phyloP scores from a whole-genome alignment of 2,888 invertebrate genomes.

The Dolichomitus sp. region DNA sequence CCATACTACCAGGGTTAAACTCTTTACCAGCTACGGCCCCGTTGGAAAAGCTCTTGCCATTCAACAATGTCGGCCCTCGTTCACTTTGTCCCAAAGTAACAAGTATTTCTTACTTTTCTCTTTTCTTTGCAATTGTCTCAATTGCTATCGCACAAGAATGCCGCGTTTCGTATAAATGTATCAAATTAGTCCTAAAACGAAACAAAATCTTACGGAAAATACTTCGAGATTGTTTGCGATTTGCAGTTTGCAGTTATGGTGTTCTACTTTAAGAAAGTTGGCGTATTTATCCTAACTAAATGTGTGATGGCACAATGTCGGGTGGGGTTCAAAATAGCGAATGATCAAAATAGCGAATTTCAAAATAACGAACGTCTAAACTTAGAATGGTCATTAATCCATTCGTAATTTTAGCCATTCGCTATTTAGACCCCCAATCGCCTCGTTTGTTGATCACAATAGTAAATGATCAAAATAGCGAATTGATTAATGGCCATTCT shows the following conservation, averaged over 20 bases:
- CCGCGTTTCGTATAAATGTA: not conserved
- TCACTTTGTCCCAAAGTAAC: not conserved
- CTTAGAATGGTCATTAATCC: too few species aligned
- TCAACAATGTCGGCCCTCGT: slow-evolving; percentile 25
- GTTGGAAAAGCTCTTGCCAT: slow-evolving; percentile 3
- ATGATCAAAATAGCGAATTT: too few species aligned
- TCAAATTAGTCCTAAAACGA: not conserved
- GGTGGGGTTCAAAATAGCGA: too few species aligned
- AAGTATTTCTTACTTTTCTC: not conserved
- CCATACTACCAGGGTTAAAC: slow-evolving; percentile 52
- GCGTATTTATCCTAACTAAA: too few species aligned
- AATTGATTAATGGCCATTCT: too few species aligned
- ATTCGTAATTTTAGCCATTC: too few species aligned
- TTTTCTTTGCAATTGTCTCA: not conserved
- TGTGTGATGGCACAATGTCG: too few species aligned
- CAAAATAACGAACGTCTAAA: too few species aligned
- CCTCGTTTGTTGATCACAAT: too few species aligned
- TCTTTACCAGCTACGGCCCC: slow-evolving; percentile 2
- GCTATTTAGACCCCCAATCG: too few species aligned
- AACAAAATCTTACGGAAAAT: not conserved
- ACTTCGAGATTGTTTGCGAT: not conserved
- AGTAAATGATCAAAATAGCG: too few species aligned
- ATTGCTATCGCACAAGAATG: slow-evolving; percentile 1
- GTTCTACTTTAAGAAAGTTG: not conserved
- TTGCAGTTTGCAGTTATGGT: not conserved